A percentile compares a stretch with the other conserved stretches of the same genome.
These are phyloP conservation scores for Carlito syrichta DNA, from an alignment of 2,113 vertebrate genomes.

Conservation along the genomic window DNA sequence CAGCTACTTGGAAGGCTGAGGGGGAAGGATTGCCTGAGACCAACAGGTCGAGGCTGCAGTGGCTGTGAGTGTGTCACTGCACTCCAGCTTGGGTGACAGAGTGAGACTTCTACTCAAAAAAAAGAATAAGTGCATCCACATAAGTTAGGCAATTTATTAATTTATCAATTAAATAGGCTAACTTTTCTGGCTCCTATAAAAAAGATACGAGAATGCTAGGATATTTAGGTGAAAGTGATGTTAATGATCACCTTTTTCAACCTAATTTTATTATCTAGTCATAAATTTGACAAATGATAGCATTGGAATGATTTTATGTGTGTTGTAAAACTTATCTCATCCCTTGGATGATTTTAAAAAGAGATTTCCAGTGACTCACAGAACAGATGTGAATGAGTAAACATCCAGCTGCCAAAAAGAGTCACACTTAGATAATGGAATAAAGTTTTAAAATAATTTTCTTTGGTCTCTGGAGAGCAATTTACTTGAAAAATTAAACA, in stretches of 20 bases:
- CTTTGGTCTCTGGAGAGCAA: neutral
- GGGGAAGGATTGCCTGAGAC: too few species aligned
- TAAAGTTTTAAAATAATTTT: neutral
- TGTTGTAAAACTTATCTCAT: neutral
- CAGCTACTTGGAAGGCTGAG: too few species aligned
- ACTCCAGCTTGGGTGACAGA: too few species aligned
- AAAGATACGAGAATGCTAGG: neutral
- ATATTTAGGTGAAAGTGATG: neutral
- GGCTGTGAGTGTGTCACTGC: too few species aligned
- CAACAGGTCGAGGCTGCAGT: too few species aligned
- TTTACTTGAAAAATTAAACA: conserved; percentile 44
- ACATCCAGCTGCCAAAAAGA: conserved; percentile 14
- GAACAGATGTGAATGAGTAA: neutral
- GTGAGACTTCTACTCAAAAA: too few species aligned
- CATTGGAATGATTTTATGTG: neutral
- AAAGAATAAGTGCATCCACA: neutral
- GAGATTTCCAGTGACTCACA: conserved; percentile 59
- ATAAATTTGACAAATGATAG: neutral
- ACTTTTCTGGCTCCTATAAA: neutral
- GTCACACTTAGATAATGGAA: conserved; percentile 40
- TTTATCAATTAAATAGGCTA: neutral
- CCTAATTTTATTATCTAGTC: neutral
- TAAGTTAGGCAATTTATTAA: neutral
- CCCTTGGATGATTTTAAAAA: neutral
- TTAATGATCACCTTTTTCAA: neutral